Base-by-base conservation (phyloP, 2,888 invertebrate species). In the Apotomis turbidana region DNA sequence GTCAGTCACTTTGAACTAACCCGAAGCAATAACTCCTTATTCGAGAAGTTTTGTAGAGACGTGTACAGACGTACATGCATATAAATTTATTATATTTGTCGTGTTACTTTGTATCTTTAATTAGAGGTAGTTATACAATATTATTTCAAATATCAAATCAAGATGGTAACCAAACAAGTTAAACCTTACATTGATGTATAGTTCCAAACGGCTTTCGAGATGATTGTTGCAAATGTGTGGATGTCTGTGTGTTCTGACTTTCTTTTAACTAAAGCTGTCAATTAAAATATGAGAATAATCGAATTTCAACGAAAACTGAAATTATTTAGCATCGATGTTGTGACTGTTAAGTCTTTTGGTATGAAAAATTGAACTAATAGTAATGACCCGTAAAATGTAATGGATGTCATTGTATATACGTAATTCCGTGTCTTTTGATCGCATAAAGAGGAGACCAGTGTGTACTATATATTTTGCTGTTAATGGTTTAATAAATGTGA, bases 371-470 rank as follows among this genome's bases (percentile, higher is more conserved):
- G 41, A 44, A 0, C 6, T 4, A 41, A 41, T 41, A 6, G 36
- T 9, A 61, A 36, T 58, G 68, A 27, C 5, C 4, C 12, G 51
- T 41, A 3, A 6, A 27, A n/a, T 13, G 51, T 12, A 55, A 64
- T 15, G 13, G 9, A 15, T 27, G 38, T 41, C n/a, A 38, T 66
- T 70, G 70, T 70, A 66, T 61, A 71, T 67, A 71, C 15, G 55
- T 55, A 49, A 8, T 52, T 54, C 59, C 13, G 38, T 63, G 38
- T 51, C n/a, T 36, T 68, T 63, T 58, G 13, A 51, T 51, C 55
- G 27, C 57, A 41, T 55, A 38, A 49, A 49, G 12, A 60, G 27
- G 10, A 36, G 52, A 68, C 52, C 52, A 49, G 62, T 68, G 15
- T 38, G 9, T 41, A 57, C 6, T 67, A 55, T 59, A 59, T 13